Conservation (phyloP, 2,113 vertebrate species). For the Callopanchax toddi region DNA sequence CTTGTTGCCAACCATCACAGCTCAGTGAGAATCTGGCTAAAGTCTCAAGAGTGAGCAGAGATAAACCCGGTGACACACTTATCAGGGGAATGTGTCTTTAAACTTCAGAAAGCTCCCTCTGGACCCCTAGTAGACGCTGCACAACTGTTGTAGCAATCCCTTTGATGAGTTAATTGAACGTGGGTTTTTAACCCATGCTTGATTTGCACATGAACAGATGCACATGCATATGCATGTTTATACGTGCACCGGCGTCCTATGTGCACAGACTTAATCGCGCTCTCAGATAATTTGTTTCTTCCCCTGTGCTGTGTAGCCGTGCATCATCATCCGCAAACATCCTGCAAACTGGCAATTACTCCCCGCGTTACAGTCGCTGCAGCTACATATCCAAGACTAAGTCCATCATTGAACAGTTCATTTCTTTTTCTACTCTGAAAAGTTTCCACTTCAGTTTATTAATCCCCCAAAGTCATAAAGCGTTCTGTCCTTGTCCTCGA, state of each 20-base stretch:
- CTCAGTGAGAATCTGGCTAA: background rate
- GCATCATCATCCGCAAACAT: constrained; percentile 4
- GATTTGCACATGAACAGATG: constrained; percentile 1
- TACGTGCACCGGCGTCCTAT: background rate
- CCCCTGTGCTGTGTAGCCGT: too few relatives aligned
- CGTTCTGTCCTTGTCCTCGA: constrained; percentile 70
- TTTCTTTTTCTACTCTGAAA: constrained; percentile 68
- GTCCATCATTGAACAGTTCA: constrained; percentile 47
- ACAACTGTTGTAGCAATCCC: background rate
- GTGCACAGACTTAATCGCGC: background rate
- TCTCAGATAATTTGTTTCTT: background rate
- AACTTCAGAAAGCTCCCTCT: constrained; percentile 3
- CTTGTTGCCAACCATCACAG: too few relatives aligned
- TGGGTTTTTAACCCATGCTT: background rate
- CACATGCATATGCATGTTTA: background rate
- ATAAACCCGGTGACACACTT: constrained; percentile 10
- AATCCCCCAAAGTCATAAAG: constrained; percentile 72
- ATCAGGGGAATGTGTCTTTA: constrained; percentile 4
- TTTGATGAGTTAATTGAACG: background rate
- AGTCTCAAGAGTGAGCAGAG: constrained; percentile 1
- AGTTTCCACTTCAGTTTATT: constrained; percentile 71
- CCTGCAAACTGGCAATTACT: constrained; percentile 26
- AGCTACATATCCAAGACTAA: constrained; percentile 31
- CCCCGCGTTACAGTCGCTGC: constrained; percentile 8
- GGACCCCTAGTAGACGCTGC: background rate